Percentiles rank a stretch among this genome's conserved stretches.
phyloP scores from a whole-genome alignment of 2,888 invertebrate genomes.

The Hecatera dysodea region DNA sequence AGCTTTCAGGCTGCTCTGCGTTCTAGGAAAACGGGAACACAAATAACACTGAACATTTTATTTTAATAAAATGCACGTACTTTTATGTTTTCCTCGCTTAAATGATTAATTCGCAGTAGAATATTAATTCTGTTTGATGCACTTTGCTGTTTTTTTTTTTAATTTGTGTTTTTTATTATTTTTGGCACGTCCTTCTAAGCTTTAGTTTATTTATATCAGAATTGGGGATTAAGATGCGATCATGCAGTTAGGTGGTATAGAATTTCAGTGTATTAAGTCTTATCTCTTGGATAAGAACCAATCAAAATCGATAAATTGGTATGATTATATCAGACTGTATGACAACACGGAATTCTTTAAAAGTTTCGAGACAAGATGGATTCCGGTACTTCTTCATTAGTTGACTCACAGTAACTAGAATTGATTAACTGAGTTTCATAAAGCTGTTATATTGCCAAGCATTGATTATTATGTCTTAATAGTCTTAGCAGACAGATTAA shows the following conservation, averaged over 20 bases:
- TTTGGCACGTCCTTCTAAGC: constrained; percentile 11
- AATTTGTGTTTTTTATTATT: constrained; percentile 13
- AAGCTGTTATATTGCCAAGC: neutral
- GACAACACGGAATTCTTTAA: neutral
- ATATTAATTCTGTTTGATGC: constrained; percentile 6
- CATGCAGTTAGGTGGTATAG: neutral
- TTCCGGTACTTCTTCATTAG: neutral
- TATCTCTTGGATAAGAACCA: neutral
- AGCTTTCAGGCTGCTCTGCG: neutral
- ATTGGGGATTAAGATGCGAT: neutral
- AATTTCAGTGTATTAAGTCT: constrained; percentile 4
- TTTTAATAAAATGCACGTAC: constrained; percentile 1
- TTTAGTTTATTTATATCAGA: neutral
- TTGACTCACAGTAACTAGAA: neutral
- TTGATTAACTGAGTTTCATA: neutral
- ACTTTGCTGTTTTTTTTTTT: no score
- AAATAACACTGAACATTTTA: constrained; percentile 9
- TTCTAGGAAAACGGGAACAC: constrained; percentile 14
- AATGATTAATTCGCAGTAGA: constrained; percentile 12
- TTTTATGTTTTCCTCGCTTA: neutral
- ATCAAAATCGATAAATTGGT: constrained; percentile 5
- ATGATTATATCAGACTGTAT: neutral
- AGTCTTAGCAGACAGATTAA: constrained; percentile 2
- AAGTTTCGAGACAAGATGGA: no score
- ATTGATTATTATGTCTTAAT: neutral